Percentiles rank a stretch among this genome's conserved stretches.
Evolutionary conservation across 2,888 invertebrate genomes (phyloP).

Genomic region (Archips xylosteana): DNA sequence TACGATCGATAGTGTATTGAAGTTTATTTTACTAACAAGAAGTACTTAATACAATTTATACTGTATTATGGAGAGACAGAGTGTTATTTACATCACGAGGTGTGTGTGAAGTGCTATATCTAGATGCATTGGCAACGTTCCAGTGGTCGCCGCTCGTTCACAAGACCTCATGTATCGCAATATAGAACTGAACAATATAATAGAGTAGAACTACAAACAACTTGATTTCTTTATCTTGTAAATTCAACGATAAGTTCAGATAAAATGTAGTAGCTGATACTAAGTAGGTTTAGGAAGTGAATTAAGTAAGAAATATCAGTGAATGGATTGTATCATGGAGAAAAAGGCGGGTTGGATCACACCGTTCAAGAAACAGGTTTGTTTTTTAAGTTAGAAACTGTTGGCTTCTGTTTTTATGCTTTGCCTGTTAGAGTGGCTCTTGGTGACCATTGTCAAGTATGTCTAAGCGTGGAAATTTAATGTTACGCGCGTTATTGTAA

Average conservation of each 20-base stretch:
- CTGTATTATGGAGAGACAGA: background rate
- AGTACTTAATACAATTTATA: background rate
- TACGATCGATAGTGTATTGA: background rate
- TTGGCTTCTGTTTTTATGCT: background rate
- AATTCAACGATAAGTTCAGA: slow-evolving; percentile 22
- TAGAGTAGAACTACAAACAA: slow-evolving; percentile 6
- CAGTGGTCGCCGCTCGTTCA: background rate
- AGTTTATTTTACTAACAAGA: background rate
- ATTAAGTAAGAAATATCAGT: background rate
- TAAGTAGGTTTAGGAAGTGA: background rate
- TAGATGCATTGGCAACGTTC: background rate
- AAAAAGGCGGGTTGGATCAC: slow-evolving; percentile 23
- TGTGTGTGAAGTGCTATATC: background rate
- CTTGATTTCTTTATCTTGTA: slow-evolving; percentile 18
- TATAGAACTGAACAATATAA: background rate
- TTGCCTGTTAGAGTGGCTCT: background rate
- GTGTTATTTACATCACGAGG: background rate
- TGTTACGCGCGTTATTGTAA: too few species aligned
- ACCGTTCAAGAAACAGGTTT: slow-evolving; percentile 36
- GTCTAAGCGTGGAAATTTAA: too few species aligned
- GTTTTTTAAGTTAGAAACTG: background rate
- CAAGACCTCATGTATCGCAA: background rate
- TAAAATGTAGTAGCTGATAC: slow-evolving; percentile 27
- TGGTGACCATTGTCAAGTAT: background rate
- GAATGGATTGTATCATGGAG: background rate